Conservation (phyloP, 2,113 vertebrate species). For the Rhinolophus sinicus region DNA sequence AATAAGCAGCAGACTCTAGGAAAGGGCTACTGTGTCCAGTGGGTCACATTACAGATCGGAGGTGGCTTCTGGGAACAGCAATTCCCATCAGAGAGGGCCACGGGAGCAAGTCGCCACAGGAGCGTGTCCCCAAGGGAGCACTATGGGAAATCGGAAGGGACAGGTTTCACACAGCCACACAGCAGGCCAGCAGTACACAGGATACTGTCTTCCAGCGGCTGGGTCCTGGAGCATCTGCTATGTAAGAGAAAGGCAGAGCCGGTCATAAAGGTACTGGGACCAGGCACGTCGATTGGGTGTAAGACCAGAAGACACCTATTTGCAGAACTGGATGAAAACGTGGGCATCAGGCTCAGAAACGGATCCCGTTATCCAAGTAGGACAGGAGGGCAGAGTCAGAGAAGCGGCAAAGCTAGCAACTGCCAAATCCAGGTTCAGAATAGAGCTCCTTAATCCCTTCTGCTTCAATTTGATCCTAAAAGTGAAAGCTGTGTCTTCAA, state of each 20-base stretch:
- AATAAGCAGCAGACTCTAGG: not conserved
- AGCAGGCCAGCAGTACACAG: not conserved
- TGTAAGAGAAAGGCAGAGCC: not conserved
- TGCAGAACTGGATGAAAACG: not conserved
- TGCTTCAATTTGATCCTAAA: not conserved
- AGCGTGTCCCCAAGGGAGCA: not conserved
- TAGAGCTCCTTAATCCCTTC: not conserved
- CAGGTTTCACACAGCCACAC: not conserved
- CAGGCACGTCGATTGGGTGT: not conserved
- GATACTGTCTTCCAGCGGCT: not conserved
- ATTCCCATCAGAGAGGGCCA: not conserved
- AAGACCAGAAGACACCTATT: not conserved
- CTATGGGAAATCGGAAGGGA: not conserved
- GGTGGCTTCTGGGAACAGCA: not conserved
- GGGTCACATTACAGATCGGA: rapidly evolving
- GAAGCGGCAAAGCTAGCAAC: not conserved
- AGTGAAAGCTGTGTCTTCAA: not conserved
- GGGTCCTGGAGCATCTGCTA: not conserved
- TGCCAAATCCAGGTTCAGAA: not conserved
- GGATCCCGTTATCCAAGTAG: not conserved
- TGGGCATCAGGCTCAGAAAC: not conserved
- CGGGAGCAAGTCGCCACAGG: not conserved
- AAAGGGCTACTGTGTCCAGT: too few relatives aligned
- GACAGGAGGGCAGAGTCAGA: not conserved
- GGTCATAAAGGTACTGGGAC: not conserved